Percentiles rank a stretch among this genome's conserved stretches.
phyloP scores from a whole-genome alignment of 2,113 vertebrate species.

The Cettia cetti region DNA sequence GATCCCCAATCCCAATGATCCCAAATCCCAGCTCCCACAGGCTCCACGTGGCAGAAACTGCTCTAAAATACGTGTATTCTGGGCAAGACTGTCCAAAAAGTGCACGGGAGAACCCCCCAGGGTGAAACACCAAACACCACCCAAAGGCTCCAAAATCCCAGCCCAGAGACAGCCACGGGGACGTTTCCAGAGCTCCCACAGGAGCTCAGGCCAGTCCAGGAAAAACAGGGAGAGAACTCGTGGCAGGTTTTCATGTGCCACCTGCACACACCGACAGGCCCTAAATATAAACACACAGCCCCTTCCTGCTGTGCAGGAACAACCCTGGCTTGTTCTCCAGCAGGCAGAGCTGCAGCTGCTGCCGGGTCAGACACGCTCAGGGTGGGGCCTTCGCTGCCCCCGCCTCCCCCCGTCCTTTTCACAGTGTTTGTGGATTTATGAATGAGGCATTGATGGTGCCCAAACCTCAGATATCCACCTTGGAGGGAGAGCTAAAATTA shows the following conservation, averaged over 20 bases:
- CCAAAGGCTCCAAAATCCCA: not conserved
- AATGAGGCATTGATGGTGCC: conserved; percentile 68
- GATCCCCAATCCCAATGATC: not conserved
- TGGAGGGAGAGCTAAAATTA: conserved; percentile 67
- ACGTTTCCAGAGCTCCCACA: not conserved
- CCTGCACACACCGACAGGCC: conserved; percentile 50
- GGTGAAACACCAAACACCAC: not conserved
- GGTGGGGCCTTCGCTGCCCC: not conserved
- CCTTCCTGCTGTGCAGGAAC: conserved; percentile 68
- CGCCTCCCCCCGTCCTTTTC: not conserved
- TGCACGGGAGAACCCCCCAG: not conserved
- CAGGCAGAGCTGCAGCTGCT: conserved; percentile 47
- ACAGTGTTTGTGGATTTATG: conserved; percentile 15
- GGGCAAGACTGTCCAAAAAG: not conserved
- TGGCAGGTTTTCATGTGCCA: conserved; percentile 54
- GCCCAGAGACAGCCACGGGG: not conserved
- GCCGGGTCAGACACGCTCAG: conserved; percentile 14
- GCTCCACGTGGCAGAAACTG: not conserved
- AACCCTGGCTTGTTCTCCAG: conserved; percentile 67
- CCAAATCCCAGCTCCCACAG: not conserved
- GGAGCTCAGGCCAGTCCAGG: conserved; percentile 8
- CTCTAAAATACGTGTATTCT: not conserved
- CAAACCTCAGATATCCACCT: conserved; percentile 24
- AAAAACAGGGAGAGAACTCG: conserved; percentile 52
- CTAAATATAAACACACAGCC: conserved; percentile 62